Evolutionary conservation across 23 tunicate genomes (phyloP).

Genomic region (Diplosoma virens): DNA sequence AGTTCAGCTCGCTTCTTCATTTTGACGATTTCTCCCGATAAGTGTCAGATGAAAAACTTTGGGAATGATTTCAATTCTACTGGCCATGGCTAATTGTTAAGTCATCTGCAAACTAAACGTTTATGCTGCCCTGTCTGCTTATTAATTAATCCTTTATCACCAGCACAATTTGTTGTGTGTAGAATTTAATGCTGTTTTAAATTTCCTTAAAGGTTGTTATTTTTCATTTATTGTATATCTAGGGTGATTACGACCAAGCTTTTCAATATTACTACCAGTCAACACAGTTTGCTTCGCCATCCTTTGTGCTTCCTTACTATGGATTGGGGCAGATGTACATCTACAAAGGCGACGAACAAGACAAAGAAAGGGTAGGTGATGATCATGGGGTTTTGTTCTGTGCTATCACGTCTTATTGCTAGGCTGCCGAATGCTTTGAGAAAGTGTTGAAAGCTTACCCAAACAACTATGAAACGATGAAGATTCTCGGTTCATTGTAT

Average conservation of each 20-base stretch:
- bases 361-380: slow-evolving; percentile 69
- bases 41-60: no score
- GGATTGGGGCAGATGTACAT: slow-evolving; percentile 97
- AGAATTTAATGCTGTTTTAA: no score
- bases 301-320: slow-evolving; percentile 90
- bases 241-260: slow-evolving; percentile 96
- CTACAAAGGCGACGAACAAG: slow-evolving; percentile 81
- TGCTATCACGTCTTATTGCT: background rate
- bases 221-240: no score
- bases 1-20: no score
- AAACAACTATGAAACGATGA: slow-evolving; percentile 96
- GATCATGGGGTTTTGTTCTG: background rate
- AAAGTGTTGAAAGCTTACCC: slow-evolving; percentile 96
- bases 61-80: no score
- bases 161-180: no score
- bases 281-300: slow-evolving; percentile 87
- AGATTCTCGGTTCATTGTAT: slow-evolving; percentile 82
- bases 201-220: no score
- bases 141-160: no score
- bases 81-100: no score
- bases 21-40: no score
- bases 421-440: slow-evolving; percentile 96
- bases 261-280: slow-evolving; percentile 98
- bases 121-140: no score
- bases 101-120: no score